Conservation (phyloP, 2,888 invertebrate species). For the Pandemis cinnamomeana region DNA sequence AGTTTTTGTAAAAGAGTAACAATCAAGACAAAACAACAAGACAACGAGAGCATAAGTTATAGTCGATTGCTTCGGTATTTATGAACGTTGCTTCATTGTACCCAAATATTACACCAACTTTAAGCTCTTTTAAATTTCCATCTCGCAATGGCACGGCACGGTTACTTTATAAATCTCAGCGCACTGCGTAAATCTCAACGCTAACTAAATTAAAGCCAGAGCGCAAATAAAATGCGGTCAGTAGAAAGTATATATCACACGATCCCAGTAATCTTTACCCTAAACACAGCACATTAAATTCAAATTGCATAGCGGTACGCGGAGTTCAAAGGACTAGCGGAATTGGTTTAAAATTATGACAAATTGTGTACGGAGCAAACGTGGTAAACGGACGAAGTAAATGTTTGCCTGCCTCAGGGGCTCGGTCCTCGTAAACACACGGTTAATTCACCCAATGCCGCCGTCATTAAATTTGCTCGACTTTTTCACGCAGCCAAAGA, state of each 20-base stretch:
- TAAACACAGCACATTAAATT: constrained; percentile 24
- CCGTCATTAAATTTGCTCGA: constrained; percentile 44
- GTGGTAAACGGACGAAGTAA: constrained; percentile 54
- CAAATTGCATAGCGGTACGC: constrained; percentile 20
- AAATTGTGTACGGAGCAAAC: constrained; percentile 46
- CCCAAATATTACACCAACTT: not conserved
- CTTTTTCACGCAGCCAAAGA: constrained; percentile 18
- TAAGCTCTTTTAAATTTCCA: not conserved
- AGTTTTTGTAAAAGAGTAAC: too few relatives aligned
- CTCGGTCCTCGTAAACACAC: constrained; percentile 50
- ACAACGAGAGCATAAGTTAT: too few relatives aligned
- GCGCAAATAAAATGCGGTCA: not conserved
- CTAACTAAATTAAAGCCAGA: not conserved
- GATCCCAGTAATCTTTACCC: constrained; percentile 11
- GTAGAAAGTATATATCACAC: constrained; percentile 6
- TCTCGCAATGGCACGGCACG: not conserved
- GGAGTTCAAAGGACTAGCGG: constrained; percentile 30
- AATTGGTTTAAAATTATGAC: constrained; percentile 39
- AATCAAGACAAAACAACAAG: too few relatives aligned
- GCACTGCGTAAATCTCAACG: not conserved
- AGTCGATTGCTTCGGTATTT: too few relatives aligned
- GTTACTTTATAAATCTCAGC: not conserved
- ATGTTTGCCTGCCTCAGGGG: constrained; percentile 53
- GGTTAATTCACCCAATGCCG: constrained; percentile 51
- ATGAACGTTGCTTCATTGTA: not conserved